Evolutionary conservation across 2,113 vertebrate species (phyloP).

Genomic region (Pionites leucogaster): DNA sequence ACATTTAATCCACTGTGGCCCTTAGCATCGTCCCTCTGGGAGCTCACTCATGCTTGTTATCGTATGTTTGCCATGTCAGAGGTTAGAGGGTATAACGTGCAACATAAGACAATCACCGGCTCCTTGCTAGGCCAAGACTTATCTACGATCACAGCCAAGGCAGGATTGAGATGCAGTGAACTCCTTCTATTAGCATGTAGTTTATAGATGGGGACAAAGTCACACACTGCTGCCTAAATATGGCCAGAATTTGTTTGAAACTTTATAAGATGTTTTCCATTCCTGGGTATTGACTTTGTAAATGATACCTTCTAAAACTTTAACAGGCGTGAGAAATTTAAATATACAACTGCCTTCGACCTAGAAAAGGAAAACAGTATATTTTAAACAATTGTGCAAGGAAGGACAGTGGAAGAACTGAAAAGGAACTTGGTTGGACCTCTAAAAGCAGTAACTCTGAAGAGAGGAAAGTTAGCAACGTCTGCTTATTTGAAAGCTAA

Average conservation of each 20-base stretch:
- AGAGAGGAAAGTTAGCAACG: background rate
- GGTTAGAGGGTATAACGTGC: slow-evolving; percentile 68
- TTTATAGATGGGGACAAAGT: background rate
- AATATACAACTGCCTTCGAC: slow-evolving; percentile 24
- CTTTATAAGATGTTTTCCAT: slow-evolving; percentile 48
- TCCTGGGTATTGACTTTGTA: background rate
- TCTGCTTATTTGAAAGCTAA: background rate
- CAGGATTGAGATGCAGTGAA: background rate
- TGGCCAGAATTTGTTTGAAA: slow-evolving; percentile 13
- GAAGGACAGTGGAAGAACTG: background rate
- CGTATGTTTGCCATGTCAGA: slow-evolving; percentile 49
- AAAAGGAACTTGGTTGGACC: background rate
- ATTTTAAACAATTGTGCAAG: slow-evolving; percentile 2
- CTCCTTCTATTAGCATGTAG: background rate
- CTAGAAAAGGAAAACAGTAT: slow-evolving; percentile 41
- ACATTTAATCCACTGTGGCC: slow-evolving; percentile 63
- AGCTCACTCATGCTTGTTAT: slow-evolving; percentile 56
- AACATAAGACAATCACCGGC: slow-evolving; percentile 47
- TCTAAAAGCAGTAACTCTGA: background rate
- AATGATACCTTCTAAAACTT: background rate
- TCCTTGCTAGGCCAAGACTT: slow-evolving; percentile 2
- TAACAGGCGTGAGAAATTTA: slow-evolving; percentile 31
- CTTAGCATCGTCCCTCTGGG: slow-evolving; percentile 55
- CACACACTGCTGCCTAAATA: background rate
- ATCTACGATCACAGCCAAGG: background rate